These are phyloP conservation scores for Xylocopa sonorina DNA, from an alignment of 1,140 invertebrate species.

Conservation along the genomic window DNA sequence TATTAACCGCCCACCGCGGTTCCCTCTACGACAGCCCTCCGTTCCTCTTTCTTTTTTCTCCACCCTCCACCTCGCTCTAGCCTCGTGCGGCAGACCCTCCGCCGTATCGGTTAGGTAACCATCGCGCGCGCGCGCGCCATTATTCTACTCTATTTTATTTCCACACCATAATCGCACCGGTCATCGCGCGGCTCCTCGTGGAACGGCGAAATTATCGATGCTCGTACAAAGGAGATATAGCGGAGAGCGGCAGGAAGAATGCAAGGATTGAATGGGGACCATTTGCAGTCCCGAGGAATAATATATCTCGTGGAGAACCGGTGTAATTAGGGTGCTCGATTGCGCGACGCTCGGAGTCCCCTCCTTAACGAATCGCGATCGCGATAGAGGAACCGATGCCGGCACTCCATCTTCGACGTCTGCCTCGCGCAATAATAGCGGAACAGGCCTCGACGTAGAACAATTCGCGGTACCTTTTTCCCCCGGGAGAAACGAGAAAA, in stretches of 20 bases:
- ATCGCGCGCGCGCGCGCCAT: background rate
- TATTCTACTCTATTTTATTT: no score
- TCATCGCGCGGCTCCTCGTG: background rate
- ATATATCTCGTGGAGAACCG: background rate
- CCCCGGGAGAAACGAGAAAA: background rate
- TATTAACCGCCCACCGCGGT: constrained; percentile 4
- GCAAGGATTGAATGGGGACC: background rate
- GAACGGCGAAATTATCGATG: background rate
- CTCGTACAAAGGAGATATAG: background rate
- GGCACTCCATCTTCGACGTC: background rate
- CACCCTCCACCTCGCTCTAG: background rate
- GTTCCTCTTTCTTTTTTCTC: background rate
- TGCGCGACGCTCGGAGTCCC: background rate
- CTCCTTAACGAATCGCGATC: background rate
- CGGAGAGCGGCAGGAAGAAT: background rate
- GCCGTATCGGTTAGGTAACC: background rate
- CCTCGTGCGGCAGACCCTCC: background rate
- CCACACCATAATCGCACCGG: background rate
- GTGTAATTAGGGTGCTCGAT: background rate
- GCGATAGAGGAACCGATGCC: background rate
- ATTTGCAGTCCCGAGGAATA: background rate
- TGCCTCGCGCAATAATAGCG: background rate
- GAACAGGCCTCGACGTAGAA: background rate
- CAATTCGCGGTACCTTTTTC: background rate
- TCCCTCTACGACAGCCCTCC: background rate